Evolutionary conservation across 2,888 invertebrate species (phyloP), one percentile per base, ranked within the genome.

Genomic region (Drosophila macrospina): DNA sequence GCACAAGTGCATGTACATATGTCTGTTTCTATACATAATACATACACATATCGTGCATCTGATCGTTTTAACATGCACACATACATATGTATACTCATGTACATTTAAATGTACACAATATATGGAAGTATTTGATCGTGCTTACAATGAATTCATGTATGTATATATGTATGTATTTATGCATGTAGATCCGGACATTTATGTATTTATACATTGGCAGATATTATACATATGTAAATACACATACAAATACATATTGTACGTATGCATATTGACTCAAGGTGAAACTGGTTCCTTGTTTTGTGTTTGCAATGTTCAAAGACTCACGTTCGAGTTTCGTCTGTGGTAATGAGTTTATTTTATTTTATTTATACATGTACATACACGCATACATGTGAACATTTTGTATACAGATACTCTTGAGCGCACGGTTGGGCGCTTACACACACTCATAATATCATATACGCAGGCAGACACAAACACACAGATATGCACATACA

Each of bases 201-300:
- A 44, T 15, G n/a, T 39, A 32, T 51, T 30, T 45, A 36, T 44
- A 34, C 44, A 45, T 45, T 55, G 20, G 42, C 11, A 55, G 42
- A 55, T 55, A 44, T 55, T 26, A 55, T 44, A 16, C 26, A 16
- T 47, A 51, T 62, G 41, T 64, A 55, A 44, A 15, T 51, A 51
- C 52, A n/a, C 24, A 47, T 44, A 42, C 44, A 67, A 68, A 57
- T 66, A 39, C 52, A 62, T 36, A 20, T 48, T 45, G 36, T 48
- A 51, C 63, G 50, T 55, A 59, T 69, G 57, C 60, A 73, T 60
- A 57, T 61, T 65, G 56, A 72, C 85, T 84, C 84, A 85, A 88
- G 84, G 88, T 85, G 83, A 85, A 88, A 78, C 86, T 88, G 83
- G 88, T 85, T 85, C 84, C 88, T 85, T 87, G 80, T 87, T 75